A percentile compares a stretch with the other conserved stretches of the same genome.
Conservation (phyloP, 2,113 vertebrate genomes). For the Promerops cafer region DNA sequence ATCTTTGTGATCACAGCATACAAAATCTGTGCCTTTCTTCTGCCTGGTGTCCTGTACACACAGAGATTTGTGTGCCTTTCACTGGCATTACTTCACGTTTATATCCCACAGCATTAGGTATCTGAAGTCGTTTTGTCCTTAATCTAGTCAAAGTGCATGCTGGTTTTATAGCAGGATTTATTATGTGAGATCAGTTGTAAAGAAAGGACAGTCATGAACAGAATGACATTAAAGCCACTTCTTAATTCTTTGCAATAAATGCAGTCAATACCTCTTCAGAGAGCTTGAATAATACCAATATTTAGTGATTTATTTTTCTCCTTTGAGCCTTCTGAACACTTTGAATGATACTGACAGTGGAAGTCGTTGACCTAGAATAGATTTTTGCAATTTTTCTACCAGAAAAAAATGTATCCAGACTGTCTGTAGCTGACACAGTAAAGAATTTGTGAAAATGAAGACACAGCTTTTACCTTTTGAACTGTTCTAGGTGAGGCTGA, state of each 20-base stretch:
- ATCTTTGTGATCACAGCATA: neutral
- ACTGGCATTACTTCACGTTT: neutral
- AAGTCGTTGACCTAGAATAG: conserved; percentile 57
- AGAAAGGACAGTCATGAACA: neutral
- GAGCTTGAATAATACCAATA: neutral
- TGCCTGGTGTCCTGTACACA: neutral
- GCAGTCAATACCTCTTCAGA: neutral
- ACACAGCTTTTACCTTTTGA: conserved; percentile 18
- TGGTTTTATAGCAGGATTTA: neutral
- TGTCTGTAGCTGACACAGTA: conserved; percentile 17
- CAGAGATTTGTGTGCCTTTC: neutral
- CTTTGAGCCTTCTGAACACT: neutral
- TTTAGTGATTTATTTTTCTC: neutral
- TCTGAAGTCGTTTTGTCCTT: neutral
- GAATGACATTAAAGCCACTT: neutral
- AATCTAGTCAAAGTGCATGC: neutral
- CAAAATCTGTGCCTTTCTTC: neutral
- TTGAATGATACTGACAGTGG: conserved; percentile 29
- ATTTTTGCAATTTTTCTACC: conserved; percentile 12
- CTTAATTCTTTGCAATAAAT: neutral
- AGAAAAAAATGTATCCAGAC: conserved; percentile 1
- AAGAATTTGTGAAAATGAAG: neutral
- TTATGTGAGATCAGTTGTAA: neutral
- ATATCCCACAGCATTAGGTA: neutral
- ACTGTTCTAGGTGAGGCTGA: neutral